Percentiles rank a stretch among this genome's conserved stretches.
Evolutionary conservation across 2,797 vertebrate genomes (phyloP).

Genomic region (Morelia viridis): DNA sequence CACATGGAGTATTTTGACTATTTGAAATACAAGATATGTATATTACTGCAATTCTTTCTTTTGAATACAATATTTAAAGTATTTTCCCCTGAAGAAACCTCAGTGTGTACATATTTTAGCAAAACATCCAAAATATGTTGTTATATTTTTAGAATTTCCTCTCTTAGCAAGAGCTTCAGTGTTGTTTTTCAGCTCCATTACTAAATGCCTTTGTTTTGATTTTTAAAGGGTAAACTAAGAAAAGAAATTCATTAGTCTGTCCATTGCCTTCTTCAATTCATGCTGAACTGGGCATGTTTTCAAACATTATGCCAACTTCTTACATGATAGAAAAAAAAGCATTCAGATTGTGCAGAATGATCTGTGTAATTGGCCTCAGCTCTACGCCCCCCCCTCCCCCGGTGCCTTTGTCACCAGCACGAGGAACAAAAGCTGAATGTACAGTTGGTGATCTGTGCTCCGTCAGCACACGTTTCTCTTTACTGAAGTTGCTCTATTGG

Average conservation of each 20-base stretch:
- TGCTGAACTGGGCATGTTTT: not conserved
- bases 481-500: not conserved
- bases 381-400: too few species aligned
- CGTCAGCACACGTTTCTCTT: not conserved
- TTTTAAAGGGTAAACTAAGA: constrained; percentile 4
- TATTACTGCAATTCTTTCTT: not conserved
- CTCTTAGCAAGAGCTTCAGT: not conserved
- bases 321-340: not conserved
- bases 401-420: not conserved
- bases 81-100: not conserved
- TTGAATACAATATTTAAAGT: not conserved
- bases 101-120: not conserved
- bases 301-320: not conserved
- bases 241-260: constrained; percentile 3
- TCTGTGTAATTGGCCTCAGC: not conserved
- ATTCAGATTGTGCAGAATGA: not conserved
- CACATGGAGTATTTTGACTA: not conserved
- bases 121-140: not conserved
- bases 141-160: not conserved
- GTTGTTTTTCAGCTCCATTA: not conserved
- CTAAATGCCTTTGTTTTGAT: not conserved
- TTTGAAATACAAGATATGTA: not conserved
- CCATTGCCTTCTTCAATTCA: constrained; percentile 4
- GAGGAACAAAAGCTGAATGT: not conserved
- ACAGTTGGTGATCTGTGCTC: not conserved